Base-by-base conservation (phyloP, 2,888 invertebrate species). In the Axea sp. region DNA sequence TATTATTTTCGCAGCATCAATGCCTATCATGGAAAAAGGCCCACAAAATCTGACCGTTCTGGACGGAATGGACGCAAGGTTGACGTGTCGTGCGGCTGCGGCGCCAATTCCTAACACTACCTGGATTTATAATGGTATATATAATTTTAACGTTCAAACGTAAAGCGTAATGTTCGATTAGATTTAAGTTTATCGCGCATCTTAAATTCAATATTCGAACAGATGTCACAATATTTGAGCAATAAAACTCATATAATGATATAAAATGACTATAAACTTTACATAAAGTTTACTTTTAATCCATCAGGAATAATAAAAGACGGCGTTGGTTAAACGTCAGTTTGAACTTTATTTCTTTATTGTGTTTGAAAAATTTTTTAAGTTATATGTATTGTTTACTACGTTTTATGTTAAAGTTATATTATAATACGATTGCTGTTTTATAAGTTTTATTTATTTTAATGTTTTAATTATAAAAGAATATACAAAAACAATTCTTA, bases 31-130 rank as follows among this genome's bases (percentile, higher is more conserved):
- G 92, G 94, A 95, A 87, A 90, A 90, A 64, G 91, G 93, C 73
- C 97, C 97, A 7, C 91, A 92, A 85, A 97, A 98, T 90, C 89
- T 93, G 75, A 97, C 97, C 6, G 94, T 96, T 74, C 90, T 97
- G 79, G 97, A 97, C 87, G 97, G 97, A 51, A 96, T 96, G 88
- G 97, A 97, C 89, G 96, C 95, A 55, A 94, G 95, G 55, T 91
- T 98, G 80, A 90, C 91, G 67, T 98, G 98, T 88, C 91, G 95
- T 79, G 97, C 96, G 17, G 91, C 93, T 55, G 98, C 98, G 45
- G 96, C 97, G 9, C 98, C 98, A 12, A 91, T 92, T 78, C 98
- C 98, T 5, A 95, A 95, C 84, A 92, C 95, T 68, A 95, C 95
- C 35, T 98, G 98, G 98, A 92, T 93, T 83, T 95, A 94, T 85